Base-by-base conservation (phyloP, 2,888 invertebrate genomes). In the Matsumyia berberina region DNA sequence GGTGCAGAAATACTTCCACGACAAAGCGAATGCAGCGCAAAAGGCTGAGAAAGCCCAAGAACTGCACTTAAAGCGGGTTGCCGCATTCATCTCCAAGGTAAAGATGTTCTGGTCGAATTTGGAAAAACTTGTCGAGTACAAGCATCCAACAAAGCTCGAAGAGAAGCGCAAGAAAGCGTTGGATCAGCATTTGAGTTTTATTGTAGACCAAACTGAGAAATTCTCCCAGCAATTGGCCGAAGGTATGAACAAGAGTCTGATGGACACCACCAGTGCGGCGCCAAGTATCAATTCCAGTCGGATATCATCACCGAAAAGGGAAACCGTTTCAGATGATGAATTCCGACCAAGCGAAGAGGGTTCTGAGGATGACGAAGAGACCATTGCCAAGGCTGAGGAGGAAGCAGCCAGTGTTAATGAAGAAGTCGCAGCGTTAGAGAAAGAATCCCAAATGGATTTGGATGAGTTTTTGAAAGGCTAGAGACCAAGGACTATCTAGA, bases 181-280 rank as follows among this genome's bases (percentile, higher is more conserved):
- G 76, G 99, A 99, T 93, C 96, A 98, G 90, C 99, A 99, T 92
- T 94, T 99, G 81, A 97, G 97, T 92, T 98, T 98, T 91, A 98
- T 99, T 90, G 99, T 99, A 78, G 99, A 98, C 92, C 97, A 98
- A 92, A 99, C 99, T 0, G 99, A 99, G 92, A 98, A 97, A 90
- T 99, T 98, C 93, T 98, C 98, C 37, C 96, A 96, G 31, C 95
- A 96, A 92, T 92, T 98, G 78, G 97, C 97, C 4, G 97, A 97
- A 92, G 96, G 96, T 87, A 95, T 97, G 93, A 95, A 95, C 88
- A 94, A 95, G 90, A 91, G 93, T 57, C 91, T 89, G 11, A 73
- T 88, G 49, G 86, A 86, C 17, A 86, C n/a, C n/a, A n/a, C 87
- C 33, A 89, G 89, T 77, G 89, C 90, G 60, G 90, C 91, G 37